Evolutionary conservation across 2,888 invertebrate species (phyloP).

Genomic region (Lycia hirtaria): DNA sequence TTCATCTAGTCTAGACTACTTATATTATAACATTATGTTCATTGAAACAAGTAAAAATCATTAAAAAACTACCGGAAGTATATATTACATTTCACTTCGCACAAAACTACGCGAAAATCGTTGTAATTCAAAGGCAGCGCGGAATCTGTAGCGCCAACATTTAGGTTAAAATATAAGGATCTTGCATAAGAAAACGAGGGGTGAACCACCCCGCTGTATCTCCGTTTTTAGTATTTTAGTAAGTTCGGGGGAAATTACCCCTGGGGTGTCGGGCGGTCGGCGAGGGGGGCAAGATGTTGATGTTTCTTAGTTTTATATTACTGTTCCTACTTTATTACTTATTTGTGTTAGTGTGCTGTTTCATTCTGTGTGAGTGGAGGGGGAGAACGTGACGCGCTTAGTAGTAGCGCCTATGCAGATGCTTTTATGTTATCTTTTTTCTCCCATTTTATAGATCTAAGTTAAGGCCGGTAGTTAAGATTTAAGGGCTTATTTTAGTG

Average conservation of each 20-base stretch:
- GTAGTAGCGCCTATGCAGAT: conserved; percentile 75
- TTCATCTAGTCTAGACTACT: too few species aligned
- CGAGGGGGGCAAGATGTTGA: conserved; percentile 79
- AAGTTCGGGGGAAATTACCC: conserved; percentile 84
- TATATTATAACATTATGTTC: not conserved
- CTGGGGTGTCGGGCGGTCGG: conserved; percentile 55
- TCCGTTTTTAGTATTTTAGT: conserved; percentile 86
- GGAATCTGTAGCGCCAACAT: conserved; percentile 63
- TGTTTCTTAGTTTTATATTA: conserved; percentile 86
- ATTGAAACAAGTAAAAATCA: conserved; percentile 8
- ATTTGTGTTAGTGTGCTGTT: conserved; percentile 76
- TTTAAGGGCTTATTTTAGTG: conserved; percentile 47
- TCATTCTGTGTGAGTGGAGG: conserved; percentile 59
- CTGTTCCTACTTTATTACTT: conserved; percentile 83
- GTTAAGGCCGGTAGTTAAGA: conserved; percentile 46
- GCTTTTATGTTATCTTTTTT: conserved; percentile 49
- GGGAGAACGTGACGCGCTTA: conserved; percentile 54
- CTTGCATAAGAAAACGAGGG: conserved; percentile 84
- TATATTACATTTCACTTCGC: conserved; percentile 27
- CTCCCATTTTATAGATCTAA: conserved; percentile 46
- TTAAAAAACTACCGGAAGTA: conserved; percentile 24
- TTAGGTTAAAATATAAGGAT: conserved; percentile 85
- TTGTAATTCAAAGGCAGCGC: conserved; percentile 48
- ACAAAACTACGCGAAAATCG: conserved; percentile 44
- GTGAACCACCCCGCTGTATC: conserved; percentile 74